Conservation (phyloP, 2,888 invertebrate genomes). For the Drosophila parthenogenetica region DNA sequence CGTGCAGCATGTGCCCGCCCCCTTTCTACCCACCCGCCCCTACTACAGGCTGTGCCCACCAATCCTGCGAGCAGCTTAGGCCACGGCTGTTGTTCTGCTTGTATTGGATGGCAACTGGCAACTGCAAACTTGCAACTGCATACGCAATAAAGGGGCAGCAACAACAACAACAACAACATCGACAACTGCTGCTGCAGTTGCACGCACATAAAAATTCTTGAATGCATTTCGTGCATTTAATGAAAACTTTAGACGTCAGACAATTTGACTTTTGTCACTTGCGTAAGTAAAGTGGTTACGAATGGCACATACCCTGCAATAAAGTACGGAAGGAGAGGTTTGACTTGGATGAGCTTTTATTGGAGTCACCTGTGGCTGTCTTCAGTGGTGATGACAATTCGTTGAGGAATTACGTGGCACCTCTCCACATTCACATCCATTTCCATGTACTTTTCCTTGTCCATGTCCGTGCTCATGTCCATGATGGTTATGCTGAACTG, state of each 20-base stretch:
- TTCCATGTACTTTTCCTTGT: constrained; percentile 6
- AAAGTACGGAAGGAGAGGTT: neutral
- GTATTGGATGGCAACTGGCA: constrained; percentile 7
- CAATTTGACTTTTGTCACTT: constrained; percentile 20
- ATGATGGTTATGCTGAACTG: neutral
- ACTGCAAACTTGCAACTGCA: constrained; percentile 8
- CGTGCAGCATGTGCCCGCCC: constrained; percentile 8
- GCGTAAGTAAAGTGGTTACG: neutral
- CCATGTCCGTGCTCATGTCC: constrained; percentile 3
- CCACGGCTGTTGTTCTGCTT: constrained; percentile 26
- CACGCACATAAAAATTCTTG: constrained; percentile 61
- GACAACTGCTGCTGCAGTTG: constrained; percentile 10
- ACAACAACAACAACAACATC: constrained; percentile 20
- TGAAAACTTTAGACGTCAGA: constrained; percentile 47
- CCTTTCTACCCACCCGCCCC: neutral
- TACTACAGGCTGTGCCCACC: constrained; percentile 19
- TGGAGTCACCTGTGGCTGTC: neutral
- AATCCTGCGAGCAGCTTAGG: constrained; percentile 49
- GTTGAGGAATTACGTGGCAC: neutral
- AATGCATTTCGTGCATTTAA: constrained; percentile 67
- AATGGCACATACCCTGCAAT: neutral
- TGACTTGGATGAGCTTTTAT: neutral
- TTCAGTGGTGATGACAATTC: neutral
- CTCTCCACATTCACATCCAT: constrained; percentile 2
- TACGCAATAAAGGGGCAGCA: constrained; percentile 9